Percentiles rank a stretch among this genome's conserved stretches.
phyloP scores from a whole-genome alignment of 2,797 vertebrate genomes.

The Adrianichthys oophorus region DNA sequence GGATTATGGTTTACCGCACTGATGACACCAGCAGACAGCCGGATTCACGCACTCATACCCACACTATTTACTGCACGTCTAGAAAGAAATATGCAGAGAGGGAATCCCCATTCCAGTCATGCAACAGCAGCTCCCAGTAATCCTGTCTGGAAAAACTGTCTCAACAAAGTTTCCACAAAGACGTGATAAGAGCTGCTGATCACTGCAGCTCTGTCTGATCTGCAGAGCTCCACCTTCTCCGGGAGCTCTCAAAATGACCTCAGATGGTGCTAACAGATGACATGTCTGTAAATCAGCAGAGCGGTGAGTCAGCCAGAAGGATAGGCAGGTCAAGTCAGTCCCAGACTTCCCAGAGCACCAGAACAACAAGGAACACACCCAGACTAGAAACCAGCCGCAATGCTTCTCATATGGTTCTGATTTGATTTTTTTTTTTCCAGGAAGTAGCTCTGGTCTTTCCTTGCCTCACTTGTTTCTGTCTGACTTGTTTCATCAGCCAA shows the following conservation, averaged over 20 bases:
- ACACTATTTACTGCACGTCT: conserved; percentile 1
- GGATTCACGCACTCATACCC: conserved; percentile 29
- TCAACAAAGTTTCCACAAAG: conserved; percentile 28
- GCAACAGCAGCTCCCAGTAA: conserved; percentile 46
- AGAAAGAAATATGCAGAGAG: conserved; percentile 19
- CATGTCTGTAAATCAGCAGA: not conserved
- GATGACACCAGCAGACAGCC: conserved; percentile 6
- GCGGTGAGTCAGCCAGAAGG: conserved; percentile 57
- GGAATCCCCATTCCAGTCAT: conserved; percentile 67
- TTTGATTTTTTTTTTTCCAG: conserved; percentile 57
- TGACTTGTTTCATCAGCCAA: no score
- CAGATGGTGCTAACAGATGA: no score
- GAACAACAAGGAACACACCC: conserved; percentile 75
- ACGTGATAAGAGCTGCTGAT: conserved; percentile 15
- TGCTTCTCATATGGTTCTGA: conserved; percentile 77
- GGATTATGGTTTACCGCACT: conserved; percentile 20
- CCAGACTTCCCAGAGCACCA: conserved; percentile 75
- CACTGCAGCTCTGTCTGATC: no score
- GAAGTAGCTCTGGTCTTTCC: no score
- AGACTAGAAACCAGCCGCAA: conserved; percentile 61
- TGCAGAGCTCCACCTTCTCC: no score
- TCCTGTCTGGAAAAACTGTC: conserved; percentile 44
- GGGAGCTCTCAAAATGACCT: no score
- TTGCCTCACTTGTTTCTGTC: no score
- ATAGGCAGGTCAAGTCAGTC: conserved; percentile 68